Evolutionary conservation across 2,113 vertebrate genomes (phyloP), one percentile per base, ranked within the genome.

Genomic region (Datnioides undecimradiatus): DNA sequence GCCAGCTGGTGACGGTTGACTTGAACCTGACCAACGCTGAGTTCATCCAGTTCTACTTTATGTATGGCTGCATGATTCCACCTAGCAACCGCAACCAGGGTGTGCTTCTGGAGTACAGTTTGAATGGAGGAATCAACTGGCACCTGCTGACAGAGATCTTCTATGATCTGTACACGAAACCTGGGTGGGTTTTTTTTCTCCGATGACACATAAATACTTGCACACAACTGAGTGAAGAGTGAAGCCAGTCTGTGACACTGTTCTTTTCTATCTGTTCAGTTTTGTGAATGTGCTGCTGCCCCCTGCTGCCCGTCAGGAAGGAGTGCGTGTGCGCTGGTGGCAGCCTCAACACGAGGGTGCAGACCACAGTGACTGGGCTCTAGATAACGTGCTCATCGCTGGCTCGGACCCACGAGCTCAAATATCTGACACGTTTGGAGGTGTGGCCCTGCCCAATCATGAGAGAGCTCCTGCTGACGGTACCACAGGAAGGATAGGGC

Each of bases 11-110:
- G 63, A 98, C 98, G 0, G 96, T 98, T 93, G 98, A 99, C 87
- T 90, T 99, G 79, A 99, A 99, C 90, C 95, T 99, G 87, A 99
- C 97, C 25, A 97, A 87, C 11, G 98, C 98, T 8, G 98, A 99
- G 89, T 99, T 99, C 87, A 96, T 99, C 90, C 98, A 99, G 72
- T 99, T 99, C 93, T 98, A 99, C 93, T 99, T 99, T 91, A 99
- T 99, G 98, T 99, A 98, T 3, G 98, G 98, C 85, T 99, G 98
- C 85, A 95, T 99, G 92, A 97, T 97, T 90, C 94, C 96, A 10
- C 98, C 98, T 0, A 97, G 95, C 73, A 97, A 94, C 88, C 97
- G 97, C 23, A 98, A 99, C 93, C 98, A 99, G 92, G 96, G 97
- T 7, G 98, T 99, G 64, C 96, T 99, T 36, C 93, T 99, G 89